Conservation (phyloP, 2,113 vertebrate species). For the Centropus bengalensis region DNA sequence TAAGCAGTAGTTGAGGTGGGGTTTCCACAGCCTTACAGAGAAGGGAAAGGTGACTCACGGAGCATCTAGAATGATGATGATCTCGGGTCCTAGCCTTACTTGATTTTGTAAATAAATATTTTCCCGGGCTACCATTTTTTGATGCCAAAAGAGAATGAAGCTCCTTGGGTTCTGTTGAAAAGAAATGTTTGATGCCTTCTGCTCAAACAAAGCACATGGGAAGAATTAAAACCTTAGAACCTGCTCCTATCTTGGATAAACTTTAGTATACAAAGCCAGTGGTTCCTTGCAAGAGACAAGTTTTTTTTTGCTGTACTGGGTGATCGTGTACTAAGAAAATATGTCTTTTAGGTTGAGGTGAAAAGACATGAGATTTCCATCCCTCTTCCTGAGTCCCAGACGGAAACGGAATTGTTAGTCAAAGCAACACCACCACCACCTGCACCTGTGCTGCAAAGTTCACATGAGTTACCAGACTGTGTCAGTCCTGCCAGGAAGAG, state of each 20-base stretch:
- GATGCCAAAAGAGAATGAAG: background rate
- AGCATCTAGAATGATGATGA: background rate
- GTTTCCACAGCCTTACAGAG: background rate
- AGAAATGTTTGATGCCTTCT: background rate
- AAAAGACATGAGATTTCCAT: background rate
- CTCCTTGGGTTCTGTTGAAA: background rate
- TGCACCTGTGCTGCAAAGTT: background rate
- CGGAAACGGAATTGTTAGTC: background rate
- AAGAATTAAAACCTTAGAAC: background rate
- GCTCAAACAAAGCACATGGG: background rate
- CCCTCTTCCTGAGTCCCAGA: background rate
- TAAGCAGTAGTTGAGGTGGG: background rate
- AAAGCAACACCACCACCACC: background rate
- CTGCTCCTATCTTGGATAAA: background rate
- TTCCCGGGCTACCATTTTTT: background rate
- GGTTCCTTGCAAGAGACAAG: background rate
- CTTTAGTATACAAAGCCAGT: background rate
- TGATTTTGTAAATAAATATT: background rate
- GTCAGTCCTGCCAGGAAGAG: constrained; percentile 48
- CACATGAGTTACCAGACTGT: constrained; percentile 55
- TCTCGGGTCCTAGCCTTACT: background rate
- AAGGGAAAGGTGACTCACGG: background rate
- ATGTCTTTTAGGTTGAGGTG: constrained; percentile 25
- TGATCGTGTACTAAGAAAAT: background rate
- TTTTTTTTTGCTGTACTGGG: background rate